These are phyloP conservation scores for Tychaedon coryphoeus DNA, from an alignment of 2,113 vertebrate genomes.

Conservation along the genomic window DNA sequence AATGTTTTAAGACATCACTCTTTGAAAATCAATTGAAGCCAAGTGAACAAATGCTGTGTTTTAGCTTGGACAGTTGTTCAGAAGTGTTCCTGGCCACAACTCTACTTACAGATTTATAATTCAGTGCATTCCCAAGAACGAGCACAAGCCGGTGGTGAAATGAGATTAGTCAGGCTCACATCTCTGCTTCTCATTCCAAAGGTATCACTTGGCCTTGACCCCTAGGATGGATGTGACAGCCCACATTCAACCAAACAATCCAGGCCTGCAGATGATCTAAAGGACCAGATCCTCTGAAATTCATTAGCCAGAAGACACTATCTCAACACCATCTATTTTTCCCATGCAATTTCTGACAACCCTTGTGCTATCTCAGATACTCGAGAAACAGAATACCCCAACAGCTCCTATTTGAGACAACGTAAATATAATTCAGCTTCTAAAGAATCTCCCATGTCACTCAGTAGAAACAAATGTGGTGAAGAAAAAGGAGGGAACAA, in stretches of 20 bases:
- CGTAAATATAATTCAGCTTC: background rate
- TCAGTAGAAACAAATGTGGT: background rate
- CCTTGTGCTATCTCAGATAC: background rate
- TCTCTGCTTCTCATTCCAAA: background rate
- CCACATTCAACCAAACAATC: background rate
- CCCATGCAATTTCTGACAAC: background rate
- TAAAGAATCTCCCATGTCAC: background rate
- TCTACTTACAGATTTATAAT: background rate
- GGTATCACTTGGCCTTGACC: background rate
- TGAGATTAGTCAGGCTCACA: background rate
- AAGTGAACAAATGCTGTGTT: background rate
- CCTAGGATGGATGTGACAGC: background rate
- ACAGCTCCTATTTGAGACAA: background rate
- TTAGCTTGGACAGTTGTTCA: background rate
- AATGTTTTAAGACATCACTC: constrained; percentile 1
- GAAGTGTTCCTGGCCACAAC: background rate
- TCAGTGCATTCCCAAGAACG: background rate
- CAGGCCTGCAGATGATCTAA: background rate
- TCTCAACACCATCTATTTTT: background rate
- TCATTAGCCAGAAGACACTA: background rate
- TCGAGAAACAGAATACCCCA: background rate
- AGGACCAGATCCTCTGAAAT: background rate
- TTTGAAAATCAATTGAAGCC: constrained; percentile 25
- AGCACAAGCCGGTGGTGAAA: background rate
- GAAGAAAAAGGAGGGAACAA: background rate